Evolutionary conservation across 2,888 invertebrate genomes (phyloP), one percentile per base, ranked within the genome.

Genomic region (Ophion slaviceki): DNA sequence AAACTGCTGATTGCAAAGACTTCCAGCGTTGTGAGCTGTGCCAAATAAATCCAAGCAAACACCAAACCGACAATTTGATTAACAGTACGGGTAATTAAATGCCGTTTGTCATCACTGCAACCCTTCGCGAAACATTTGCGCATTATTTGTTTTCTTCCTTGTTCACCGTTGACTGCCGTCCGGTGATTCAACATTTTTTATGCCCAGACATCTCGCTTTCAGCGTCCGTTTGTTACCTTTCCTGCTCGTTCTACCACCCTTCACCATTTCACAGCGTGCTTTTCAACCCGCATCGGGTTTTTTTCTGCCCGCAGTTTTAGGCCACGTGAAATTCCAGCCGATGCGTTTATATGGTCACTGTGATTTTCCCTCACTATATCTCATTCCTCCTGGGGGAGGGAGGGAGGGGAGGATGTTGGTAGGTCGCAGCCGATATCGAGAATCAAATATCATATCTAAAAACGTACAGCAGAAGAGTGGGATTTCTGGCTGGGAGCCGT

Each of bases 401-500:
- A 74, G 40, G 24, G n/a, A n/a, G 36, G 36, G 11, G 24, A 45
- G 14, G 68, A 6, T 17, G 47, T 17, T 28, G 7, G 62, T 20
- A 24, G 40, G 45, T 68, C 17, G 11, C 32, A 62, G 78, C 78
- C 78, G 77, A 53, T 67, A 71, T 64, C 61, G 64, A 53, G 71
- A 20, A 20, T 28, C 71, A 62, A 32, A 59, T 28, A 40, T 36
- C 32, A 61, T 45, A 24, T 36, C 36, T 59, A 70, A 61, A 66
- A 70, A 80, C 62, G 53, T 74, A 24, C 32, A 32, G 64, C 32
- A 4, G 40, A 68, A 72, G 71, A 75, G 71, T 64, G 74, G 74
- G 67, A 85, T 84, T 66, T 64, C 84, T 71, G 74, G 76, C 82
- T 80, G 80, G 80, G 61, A 40, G 75, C 71, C 64, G 53, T 78